Conservation (phyloP, 2,888 invertebrate species). For the Piscicola geometra region DNA sequence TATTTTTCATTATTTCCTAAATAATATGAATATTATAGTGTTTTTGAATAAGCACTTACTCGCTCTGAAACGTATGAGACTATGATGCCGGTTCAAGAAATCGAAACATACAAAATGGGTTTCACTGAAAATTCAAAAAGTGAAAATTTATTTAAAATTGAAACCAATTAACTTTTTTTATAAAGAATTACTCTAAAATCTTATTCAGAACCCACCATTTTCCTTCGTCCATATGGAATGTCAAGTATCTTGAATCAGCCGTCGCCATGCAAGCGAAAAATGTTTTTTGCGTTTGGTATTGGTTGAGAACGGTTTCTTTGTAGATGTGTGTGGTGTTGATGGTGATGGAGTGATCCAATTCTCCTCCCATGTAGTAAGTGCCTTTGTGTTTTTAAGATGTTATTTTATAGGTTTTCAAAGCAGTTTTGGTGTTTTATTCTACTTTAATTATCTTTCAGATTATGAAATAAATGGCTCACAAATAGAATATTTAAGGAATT, state of each 20-base stretch:
- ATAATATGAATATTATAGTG: not conserved
- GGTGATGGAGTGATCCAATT: conserved; percentile 78
- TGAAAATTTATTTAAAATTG: not conserved
- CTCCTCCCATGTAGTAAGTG: conserved; percentile 97
- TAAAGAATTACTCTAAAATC: not conserved
- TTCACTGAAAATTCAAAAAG: conserved; percentile 64
- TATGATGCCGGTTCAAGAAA: conserved; percentile 89
- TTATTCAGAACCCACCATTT: conserved; percentile 66
- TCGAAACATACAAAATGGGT: conserved; percentile 96
- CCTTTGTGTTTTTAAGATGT: too few relatives aligned
- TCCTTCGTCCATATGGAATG: conserved; percentile 91
- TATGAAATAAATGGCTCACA: too few relatives aligned
- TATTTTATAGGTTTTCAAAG: too few relatives aligned
- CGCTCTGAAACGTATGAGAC: conserved; percentile 75
- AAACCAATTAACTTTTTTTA: too few relatives aligned
- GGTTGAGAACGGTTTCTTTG: conserved; percentile 77
- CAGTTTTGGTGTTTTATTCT: too few relatives aligned
- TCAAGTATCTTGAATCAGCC: conserved; percentile 82
- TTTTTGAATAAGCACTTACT: conserved; percentile 46
- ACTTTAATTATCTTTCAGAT: too few relatives aligned
- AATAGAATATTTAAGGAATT: too few relatives aligned
- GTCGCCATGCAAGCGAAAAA: conserved; percentile 92
- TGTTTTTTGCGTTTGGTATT: conserved; percentile 65
- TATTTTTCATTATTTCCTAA: not conserved
- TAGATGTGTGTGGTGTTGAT: conserved; percentile 94